These are phyloP conservation scores for Jaculus jaculus DNA, from an alignment of 2,113 vertebrate genomes.

Conservation along the genomic window DNA sequence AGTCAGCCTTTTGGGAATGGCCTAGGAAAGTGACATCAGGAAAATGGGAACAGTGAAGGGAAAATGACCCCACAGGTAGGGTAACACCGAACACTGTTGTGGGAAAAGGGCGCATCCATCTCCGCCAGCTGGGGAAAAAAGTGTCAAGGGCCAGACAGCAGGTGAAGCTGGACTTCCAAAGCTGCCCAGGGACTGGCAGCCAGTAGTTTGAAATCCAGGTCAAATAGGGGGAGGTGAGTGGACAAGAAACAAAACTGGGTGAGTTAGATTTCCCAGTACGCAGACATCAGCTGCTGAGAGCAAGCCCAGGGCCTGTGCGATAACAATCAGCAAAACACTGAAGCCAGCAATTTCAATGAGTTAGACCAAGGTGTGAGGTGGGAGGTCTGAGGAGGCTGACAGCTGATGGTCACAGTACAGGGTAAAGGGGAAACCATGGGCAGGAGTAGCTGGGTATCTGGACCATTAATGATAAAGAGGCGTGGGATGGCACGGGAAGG, in stretches of 20 bases:
- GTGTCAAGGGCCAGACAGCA: background rate
- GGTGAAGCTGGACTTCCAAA: background rate
- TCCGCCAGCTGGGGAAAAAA: background rate
- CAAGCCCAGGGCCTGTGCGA: background rate
- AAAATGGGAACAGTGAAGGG: background rate
- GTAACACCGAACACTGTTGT: background rate
- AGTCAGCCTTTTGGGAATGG: background rate
- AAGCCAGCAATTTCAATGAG: background rate
- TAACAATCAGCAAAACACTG: background rate
- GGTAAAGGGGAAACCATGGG: background rate
- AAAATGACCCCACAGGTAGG: background rate
- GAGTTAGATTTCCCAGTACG: slow-evolving; percentile 17
- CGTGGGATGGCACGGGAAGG: no score
- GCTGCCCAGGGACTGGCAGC: slow-evolving; percentile 28
- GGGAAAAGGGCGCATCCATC: background rate
- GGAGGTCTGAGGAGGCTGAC: no score
- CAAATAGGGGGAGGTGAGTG: background rate
- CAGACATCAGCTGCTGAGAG: background rate
- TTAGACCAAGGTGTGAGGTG: background rate
- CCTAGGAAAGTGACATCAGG: background rate
- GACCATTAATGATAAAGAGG: background rate
- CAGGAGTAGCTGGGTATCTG: background rate
- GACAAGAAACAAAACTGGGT: slow-evolving; percentile 41
- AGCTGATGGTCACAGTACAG: background rate
- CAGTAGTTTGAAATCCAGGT: slow-evolving; percentile 54